These are phyloP conservation scores for Erebia aethiops DNA, from an alignment of 2,888 invertebrate species.

Conservation along the genomic window DNA sequence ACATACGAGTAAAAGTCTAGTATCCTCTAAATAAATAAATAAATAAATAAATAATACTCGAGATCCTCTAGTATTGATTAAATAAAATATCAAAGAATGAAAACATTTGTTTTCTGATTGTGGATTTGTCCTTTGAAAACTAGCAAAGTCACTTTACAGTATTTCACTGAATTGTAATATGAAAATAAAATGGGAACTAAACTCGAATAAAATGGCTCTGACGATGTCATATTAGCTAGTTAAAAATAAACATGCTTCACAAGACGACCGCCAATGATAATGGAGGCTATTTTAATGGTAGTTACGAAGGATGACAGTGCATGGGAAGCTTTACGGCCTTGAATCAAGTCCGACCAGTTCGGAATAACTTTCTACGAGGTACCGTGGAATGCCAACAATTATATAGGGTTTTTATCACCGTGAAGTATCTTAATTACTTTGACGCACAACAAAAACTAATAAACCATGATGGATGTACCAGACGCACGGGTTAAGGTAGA, in stretches of 20 bases:
- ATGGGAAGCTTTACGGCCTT: constrained; percentile 26
- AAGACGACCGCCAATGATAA: constrained; percentile 13
- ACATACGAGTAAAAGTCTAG: too few species aligned
- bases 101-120: too few species aligned
- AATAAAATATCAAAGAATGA: too few species aligned
- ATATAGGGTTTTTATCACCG: constrained; percentile 33
- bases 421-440: constrained; percentile 36
- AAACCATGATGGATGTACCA: constrained; percentile 18
- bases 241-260: constrained; percentile 3
- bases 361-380: constrained; percentile 33
- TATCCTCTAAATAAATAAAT: too few species aligned
- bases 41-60: too few species aligned
- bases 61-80: too few species aligned
- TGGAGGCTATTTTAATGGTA: constrained; percentile 18
- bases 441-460: constrained; percentile 20
- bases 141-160: too few species aligned
- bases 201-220: background rate
- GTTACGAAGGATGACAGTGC: constrained; percentile 19
- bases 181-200: too few species aligned
- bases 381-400: constrained; percentile 31
- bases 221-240: background rate
- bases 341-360: constrained; percentile 27
- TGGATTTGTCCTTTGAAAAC: too few species aligned
- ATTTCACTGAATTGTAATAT: too few species aligned
- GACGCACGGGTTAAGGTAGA: background rate